Base-by-base conservation (phyloP, 2,888 invertebrate species). In the Trimorus sp. region DNA sequence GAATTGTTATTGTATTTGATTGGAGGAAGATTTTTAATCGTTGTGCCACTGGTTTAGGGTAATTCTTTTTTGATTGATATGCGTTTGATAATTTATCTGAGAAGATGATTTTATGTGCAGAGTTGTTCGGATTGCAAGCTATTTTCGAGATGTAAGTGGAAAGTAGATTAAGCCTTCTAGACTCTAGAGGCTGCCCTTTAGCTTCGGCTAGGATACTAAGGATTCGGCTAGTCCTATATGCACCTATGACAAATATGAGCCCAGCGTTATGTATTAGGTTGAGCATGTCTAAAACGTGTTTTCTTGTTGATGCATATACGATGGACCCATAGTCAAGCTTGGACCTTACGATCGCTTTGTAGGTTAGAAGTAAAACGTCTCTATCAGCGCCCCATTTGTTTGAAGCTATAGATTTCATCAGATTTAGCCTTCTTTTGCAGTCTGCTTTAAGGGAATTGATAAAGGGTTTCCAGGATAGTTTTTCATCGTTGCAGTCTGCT, bases 311-410 rank as follows among this genome's bases (percentile, higher is more conserved):
- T 8, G 9, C 26, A 12, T 65, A 65, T 38, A 84, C 38, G 60
- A 82, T 74, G 1, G 83, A 77, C 1, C 84, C 86, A 37, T 86
- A 86, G 16, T 86, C 85, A 0, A 86, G 9, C 73, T 78, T 71
- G 6, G 75, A 54, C 49, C 60, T 16, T 11, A 73, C 37, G 14
- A 58, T n/a, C n/a, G 77, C 78, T 37, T 59, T 81, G 54, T 84
- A 84, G 7, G 80, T 79, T 9, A 42, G 49, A 8, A 70, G 11
- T 8, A 84, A 62, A 8, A 65, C 56, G 15, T 76, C 15, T 16
- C 45, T 49, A 16, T 71, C 68, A 1, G 71, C 79, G 42, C 75
- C 79, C 81, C 74, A 83, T 9, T 71, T 48, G 37, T 12, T 75
- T 38, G 70, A 71, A 8, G 75, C 53, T 54, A 84, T 53, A 9